A percentile compares a stretch with the other conserved stretches of the same genome.
Evolutionary conservation across 1,140 invertebrate genomes (phyloP).

Genomic region (Drosophila miranda): DNA sequence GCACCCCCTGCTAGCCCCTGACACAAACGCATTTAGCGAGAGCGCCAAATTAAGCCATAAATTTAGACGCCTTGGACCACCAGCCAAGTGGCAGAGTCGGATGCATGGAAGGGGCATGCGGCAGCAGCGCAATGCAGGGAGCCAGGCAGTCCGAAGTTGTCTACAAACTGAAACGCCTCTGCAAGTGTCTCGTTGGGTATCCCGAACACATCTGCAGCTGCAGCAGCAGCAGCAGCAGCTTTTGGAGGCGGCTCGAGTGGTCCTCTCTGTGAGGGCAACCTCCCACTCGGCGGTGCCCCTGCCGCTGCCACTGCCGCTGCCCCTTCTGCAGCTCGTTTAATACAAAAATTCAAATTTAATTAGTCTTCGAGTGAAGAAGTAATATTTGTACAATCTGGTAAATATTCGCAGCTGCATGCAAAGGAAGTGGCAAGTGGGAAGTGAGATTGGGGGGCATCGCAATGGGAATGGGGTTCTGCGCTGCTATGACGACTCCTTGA

Average conservation of each 20-base stretch:
- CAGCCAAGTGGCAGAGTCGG: conserved; percentile 58
- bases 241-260: conserved; percentile 28
- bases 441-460: conserved; percentile 9
- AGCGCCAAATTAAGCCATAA: conserved; percentile 79
- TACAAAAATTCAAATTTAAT: conserved; percentile 78
- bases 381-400: conserved; percentile 77
- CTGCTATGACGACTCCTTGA: conserved; percentile 15
- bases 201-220: conserved; percentile 32
- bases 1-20: conserved; percentile 37
- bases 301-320: neutral
- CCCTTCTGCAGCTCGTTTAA: conserved; percentile 53
- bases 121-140: conserved; percentile 48
- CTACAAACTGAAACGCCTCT: conserved; percentile 56
- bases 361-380: conserved; percentile 79
- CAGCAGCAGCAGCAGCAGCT: neutral
- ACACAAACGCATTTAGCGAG: conserved; percentile 71
- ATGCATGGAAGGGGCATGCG: conserved; percentile 1
- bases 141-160: conserved; percentile 46
- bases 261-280: conserved; percentile 6
- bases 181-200: conserved; percentile 45
- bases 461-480: conserved; percentile 3
- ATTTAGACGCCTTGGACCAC: conserved; percentile 70
- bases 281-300: conserved; percentile 13
- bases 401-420: conserved; percentile 68
- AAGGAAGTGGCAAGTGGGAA: conserved; percentile 57